A percentile compares a stretch with the other conserved stretches of the same genome.
Conservation (phyloP, 1,140 invertebrate species). For the Drusus annulatus region DNA sequence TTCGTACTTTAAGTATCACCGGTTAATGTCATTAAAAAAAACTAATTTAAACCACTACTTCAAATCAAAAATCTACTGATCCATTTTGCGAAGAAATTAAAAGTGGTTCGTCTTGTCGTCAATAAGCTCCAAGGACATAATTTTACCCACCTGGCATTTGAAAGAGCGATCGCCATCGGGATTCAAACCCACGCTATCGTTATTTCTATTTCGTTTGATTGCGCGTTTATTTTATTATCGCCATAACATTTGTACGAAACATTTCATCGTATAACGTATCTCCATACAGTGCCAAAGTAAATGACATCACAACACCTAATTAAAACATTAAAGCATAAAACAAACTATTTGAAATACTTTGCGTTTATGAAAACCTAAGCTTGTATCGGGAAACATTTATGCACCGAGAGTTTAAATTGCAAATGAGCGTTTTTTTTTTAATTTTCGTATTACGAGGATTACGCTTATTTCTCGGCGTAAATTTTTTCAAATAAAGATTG, state of each 20-base stretch:
- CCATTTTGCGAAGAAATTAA: constrained; percentile 27
- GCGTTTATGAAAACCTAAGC: no score
- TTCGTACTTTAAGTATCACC: not conserved
- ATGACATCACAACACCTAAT: not conserved
- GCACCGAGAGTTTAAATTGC: no score
- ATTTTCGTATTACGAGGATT: no score
- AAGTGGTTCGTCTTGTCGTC: constrained; percentile 27
- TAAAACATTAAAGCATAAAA: not conserved
- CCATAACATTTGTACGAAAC: no score
- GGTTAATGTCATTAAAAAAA: constrained; percentile 8
- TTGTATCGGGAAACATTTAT: no score
- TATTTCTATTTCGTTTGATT: constrained; percentile 16
- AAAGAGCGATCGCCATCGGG: constrained; percentile 17
- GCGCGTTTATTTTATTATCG: not conserved
- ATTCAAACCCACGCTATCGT: constrained; percentile 11
- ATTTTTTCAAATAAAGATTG: no score
- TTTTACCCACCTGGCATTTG: not conserved
- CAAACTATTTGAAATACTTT: no score
- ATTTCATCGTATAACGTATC: no score
- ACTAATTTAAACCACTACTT: not conserved
- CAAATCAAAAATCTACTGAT: not conserved
- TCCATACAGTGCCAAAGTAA: not conserved
- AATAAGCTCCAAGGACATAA: constrained; percentile 21
- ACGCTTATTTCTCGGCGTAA: no score
- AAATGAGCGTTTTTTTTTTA: no score